phyloP scores from a whole-genome alignment of 2,113 vertebrate species.

The Lepidiolamprologus cunningtoni region DNA sequence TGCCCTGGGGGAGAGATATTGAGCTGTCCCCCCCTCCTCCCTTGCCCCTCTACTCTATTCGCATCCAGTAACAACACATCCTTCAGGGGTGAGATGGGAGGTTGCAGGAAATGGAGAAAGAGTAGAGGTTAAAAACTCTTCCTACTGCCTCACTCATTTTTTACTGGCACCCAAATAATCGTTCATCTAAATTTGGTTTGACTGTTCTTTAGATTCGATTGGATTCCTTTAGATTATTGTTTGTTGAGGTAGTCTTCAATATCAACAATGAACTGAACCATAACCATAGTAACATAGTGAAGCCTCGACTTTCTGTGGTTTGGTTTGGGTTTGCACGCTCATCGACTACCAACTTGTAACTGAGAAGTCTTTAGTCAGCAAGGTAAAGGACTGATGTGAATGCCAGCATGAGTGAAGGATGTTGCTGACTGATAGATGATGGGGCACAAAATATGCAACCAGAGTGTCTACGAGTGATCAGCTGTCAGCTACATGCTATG shows the following conservation, averaged over 20 bases:
- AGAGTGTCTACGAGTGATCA: background rate
- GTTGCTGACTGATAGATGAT: background rate
- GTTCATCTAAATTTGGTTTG: background rate
- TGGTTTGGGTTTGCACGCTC: background rate
- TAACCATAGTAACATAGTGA: background rate
- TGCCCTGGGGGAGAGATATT: slow-evolving; percentile 58
- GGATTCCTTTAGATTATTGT: background rate
- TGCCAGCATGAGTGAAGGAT: background rate
- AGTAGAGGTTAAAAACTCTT: background rate
- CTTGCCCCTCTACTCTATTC: background rate
- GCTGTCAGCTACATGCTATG: background rate
- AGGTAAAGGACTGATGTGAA: background rate
- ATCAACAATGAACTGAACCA: background rate
- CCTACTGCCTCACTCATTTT: background rate
- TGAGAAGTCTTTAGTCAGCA: background rate
- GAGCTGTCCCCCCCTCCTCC: background rate
- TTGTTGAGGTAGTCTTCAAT: background rate
- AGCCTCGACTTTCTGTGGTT: background rate
- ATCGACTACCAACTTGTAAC: background rate
- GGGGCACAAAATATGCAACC: background rate
- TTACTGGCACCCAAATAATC: background rate
- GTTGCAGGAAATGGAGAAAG: background rate
- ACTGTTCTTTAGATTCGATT: background rate
- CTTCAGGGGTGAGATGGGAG: background rate
- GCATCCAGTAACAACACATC: background rate